phyloP scores from a whole-genome alignment of 2,797 vertebrate species.

The Urophycis tenuis region DNA sequence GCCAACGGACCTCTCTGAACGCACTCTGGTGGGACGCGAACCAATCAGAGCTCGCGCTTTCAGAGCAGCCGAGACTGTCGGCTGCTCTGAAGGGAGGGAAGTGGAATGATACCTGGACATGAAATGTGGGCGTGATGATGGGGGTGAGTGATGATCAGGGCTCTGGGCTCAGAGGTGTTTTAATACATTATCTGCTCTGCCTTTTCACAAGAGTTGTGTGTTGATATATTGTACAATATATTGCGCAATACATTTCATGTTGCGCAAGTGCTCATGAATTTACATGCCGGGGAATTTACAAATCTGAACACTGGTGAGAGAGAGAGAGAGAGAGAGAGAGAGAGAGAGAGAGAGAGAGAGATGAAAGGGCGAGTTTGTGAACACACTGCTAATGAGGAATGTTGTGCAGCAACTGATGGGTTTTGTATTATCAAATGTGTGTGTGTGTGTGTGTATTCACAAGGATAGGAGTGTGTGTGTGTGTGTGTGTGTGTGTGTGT shows the following conservation, averaged over 20 bases:
- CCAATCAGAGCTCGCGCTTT: neutral
- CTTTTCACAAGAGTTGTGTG: no score
- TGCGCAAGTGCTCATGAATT: neutral
- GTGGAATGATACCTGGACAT: no score
- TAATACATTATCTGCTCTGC: neutral
- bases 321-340: neutral
- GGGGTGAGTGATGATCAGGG: neutral
- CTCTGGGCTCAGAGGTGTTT: neutral
- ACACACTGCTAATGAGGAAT: no score
- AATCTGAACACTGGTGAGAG: neutral
- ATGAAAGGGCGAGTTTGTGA: neutral
- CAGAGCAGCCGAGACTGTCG: neutral
- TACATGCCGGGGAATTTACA: neutral
- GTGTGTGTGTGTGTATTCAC: no score
- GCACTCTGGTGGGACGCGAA: neutral
- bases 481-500: no score
- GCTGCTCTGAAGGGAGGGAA: neutral
- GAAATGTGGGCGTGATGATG: no score
- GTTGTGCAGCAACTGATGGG: no score
- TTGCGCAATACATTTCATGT: no score
- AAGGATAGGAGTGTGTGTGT: no score
- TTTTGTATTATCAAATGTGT: no score
- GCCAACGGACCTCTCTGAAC: neutral
- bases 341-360: conserved; percentile 7
- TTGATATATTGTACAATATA: neutral